Evolutionary conservation across 2,888 invertebrate species (phyloP), one percentile per base, ranked within the genome.

Genomic region (Oscheius onirici): DNA sequence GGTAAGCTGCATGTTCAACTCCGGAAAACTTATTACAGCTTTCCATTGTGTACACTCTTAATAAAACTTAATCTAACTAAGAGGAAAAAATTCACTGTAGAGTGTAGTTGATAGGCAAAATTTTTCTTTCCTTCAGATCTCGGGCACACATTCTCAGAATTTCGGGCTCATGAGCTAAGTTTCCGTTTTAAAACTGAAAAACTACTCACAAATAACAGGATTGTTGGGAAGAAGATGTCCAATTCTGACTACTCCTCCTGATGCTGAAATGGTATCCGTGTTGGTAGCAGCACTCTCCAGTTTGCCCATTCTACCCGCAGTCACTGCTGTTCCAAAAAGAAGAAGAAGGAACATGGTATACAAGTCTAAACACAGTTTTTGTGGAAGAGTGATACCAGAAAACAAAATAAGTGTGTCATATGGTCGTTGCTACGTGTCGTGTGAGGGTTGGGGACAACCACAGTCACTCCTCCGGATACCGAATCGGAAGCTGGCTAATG

Each of bases 1-100:
- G 76, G 44, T 83, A 85, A 13, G 86, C 85, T 6, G 86, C 86
- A 71, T 87, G 78, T 60, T 86, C 86, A 6, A 86, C 86, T 13
- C 86, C 86, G 26, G 80, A 83, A 63, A 72, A 87, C 20, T 82
- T 80, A 52, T 84, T 85, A 72, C 86, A 86, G 41, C 83, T 83
- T 44, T 84, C 84, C 82, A 84, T 83, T 8, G 86, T 87, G 61
- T 71, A 73, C n/a, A 86, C 76, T 40, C 85, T 85, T 46, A 54
- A 81, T 34, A 15, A 17, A 17, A 22, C 24, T 44, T n/a, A 34
- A 51, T 26, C 44, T 22, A n/a, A n/a, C n/a, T n/a, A n/a, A n/a
- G n/a, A n/a, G 2, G n/a, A 22, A 28, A 22, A 22, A 46, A 41
- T 72, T 49, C 54, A 81, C 82, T 74, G 73, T 54, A 81, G 51